A percentile compares a stretch with the other conserved stretches of the same genome.
These are phyloP conservation scores for Vultur gryphus DNA, from an alignment of 2,797 vertebrate species.

Conservation along the genomic window DNA sequence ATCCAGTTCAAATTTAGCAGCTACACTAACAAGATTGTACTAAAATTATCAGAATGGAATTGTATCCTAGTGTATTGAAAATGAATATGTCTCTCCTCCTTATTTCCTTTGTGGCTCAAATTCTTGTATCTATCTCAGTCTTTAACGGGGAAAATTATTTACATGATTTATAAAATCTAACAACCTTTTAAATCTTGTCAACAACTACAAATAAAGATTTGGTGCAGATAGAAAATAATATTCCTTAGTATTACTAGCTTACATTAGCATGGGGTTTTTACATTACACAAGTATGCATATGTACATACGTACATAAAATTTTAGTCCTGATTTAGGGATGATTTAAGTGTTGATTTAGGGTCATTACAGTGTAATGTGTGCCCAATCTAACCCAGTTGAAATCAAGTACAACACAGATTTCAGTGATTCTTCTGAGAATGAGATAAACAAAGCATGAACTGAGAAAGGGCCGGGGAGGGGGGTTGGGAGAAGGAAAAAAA, in stretches of 20 bases:
- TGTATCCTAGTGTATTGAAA: background rate
- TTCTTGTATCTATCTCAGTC: background rate
- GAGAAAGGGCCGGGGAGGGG: background rate
- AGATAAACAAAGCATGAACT: background rate
- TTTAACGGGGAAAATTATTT: background rate
- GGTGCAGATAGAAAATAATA: background rate
- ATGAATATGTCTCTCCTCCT: background rate
- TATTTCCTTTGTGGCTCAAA: background rate
- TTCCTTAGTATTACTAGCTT: background rate
- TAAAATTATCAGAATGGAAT: background rate
- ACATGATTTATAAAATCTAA: background rate
- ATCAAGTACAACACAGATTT: background rate
- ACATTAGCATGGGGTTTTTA: background rate
- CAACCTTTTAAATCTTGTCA: background rate
- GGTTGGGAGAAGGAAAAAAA: background rate
- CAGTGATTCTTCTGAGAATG: background rate
- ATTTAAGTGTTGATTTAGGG: background rate
- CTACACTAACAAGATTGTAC: background rate
- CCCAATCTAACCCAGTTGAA: background rate
- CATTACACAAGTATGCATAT: background rate
- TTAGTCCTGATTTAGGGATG: background rate
- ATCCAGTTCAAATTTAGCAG: background rate
- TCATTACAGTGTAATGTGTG: background rate
- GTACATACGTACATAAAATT: background rate
- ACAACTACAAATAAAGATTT: background rate